These are phyloP conservation scores for Noturus placidus DNA, from an alignment of 2,113 vertebrate species.

Conservation along the genomic window DNA sequence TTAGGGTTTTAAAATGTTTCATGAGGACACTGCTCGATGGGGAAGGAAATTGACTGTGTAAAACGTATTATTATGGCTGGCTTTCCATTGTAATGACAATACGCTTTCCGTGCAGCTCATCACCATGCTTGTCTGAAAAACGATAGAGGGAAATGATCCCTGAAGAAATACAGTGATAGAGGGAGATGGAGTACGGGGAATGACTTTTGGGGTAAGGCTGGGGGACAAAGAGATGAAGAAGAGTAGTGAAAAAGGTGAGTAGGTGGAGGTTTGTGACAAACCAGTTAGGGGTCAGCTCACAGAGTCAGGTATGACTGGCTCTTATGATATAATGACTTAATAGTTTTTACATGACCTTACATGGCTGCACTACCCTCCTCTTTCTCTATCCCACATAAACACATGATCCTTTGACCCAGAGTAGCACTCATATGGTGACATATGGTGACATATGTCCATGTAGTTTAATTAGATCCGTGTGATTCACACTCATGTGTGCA, in stretches of 20 bases:
- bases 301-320: neutral
- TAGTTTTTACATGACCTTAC: neutral
- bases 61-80: constrained; percentile 69
- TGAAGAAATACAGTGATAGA: constrained; percentile 68
- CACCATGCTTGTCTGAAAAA: constrained; percentile 63
- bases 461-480: constrained; percentile 28
- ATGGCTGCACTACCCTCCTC: neutral
- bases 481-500: neutral
- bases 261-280: neutral
- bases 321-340: neutral
- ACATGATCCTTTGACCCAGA: constrained; percentile 26
- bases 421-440: constrained; percentile 43
- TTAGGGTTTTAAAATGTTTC: constrained; percentile 62
- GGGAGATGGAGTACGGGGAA: constrained; percentile 56
- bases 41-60: constrained; percentile 76
- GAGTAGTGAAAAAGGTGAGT: neutral
- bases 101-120: constrained; percentile 71
- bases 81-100: constrained; percentile 75
- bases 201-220: constrained; percentile 45
- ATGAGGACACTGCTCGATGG: constrained; percentile 66
- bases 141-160: constrained; percentile 69
- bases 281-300: neutral
- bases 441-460: constrained; percentile 23
- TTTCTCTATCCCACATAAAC: neutral
- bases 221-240: constrained; percentile 30